These are phyloP conservation scores for Crossoptilon crossoptilon DNA, from an alignment of 2,797 vertebrate genomes.

Conservation along the genomic window DNA sequence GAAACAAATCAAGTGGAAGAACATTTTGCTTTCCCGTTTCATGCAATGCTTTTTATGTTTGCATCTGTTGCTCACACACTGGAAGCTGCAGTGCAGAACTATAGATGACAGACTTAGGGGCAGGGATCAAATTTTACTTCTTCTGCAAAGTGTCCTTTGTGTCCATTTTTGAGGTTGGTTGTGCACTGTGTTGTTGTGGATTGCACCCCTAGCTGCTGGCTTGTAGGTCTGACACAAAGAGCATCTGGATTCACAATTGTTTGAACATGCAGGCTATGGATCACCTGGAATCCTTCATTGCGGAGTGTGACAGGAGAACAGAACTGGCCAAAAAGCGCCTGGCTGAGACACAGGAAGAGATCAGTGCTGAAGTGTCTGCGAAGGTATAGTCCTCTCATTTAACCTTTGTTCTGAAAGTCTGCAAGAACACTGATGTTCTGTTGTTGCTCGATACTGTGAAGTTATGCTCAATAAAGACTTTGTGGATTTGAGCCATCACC, in stretches of 20 bases:
- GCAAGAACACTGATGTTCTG: background rate
- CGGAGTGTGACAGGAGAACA: slow-evolving; percentile 96
- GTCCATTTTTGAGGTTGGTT: background rate
- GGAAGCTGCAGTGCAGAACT: background rate
- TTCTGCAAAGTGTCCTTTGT: background rate
- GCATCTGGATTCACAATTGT: background rate
- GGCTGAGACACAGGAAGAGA: slow-evolving; percentile 99
- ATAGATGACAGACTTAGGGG: background rate
- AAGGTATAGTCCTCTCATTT: slow-evolving; percentile 82
- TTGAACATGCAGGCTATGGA: slow-evolving; percentile 88
- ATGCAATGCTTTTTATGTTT: background rate
- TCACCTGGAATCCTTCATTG: slow-evolving; percentile 97
- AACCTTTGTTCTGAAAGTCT: background rate
- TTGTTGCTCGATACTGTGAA: background rate
- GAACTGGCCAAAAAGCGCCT: slow-evolving; percentile 97
- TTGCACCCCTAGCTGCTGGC: background rate
- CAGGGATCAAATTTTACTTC: background rate
- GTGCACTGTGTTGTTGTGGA: background rate
- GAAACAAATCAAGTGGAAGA: background rate
- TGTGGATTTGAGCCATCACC: background rate
- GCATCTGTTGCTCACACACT: background rate
- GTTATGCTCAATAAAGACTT: background rate
- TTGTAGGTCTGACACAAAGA: background rate
- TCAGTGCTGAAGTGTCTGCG: slow-evolving; percentile 97
- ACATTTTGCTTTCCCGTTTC: background rate